Percentiles rank a stretch among this genome's conserved stretches.
Evolutionary conservation across 2,113 vertebrate species (phyloP).

Genomic region (Macrotus californicus): DNA sequence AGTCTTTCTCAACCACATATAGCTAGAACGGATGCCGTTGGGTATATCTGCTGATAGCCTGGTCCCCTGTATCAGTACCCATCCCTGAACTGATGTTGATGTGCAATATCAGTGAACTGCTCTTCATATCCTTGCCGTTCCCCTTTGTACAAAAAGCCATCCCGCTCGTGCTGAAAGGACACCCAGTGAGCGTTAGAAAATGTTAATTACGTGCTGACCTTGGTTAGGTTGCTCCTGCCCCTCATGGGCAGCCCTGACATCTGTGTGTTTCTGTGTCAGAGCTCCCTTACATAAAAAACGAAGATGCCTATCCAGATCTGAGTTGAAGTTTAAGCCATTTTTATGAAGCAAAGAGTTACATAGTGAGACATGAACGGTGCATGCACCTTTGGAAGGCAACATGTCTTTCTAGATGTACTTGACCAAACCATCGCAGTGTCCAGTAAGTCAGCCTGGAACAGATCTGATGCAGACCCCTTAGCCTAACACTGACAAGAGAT

Average conservation of each 20-base stretch:
- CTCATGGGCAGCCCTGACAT: neutral
- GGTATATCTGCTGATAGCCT: neutral
- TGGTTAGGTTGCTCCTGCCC: neutral
- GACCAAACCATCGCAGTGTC: neutral
- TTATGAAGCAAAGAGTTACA: neutral
- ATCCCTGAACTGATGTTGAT: neutral
- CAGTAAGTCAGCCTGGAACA: neutral
- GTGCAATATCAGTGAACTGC: neutral
- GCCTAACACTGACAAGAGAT: neutral
- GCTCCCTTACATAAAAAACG: neutral
- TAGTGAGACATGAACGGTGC: neutral
- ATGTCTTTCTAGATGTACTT: neutral
- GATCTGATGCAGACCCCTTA: neutral
- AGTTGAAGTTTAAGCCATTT: slow-evolving; percentile 17
- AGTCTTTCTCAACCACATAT: neutral
- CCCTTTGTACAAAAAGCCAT: neutral
- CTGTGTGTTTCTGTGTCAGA: neutral
- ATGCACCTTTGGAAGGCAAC: neutral
- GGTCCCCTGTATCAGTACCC: neutral
- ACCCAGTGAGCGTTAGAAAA: neutral
- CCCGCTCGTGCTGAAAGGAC: neutral
- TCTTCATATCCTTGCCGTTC: neutral
- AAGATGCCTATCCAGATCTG: neutral
- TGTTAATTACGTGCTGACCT: neutral
- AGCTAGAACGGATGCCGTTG: neutral